These are phyloP conservation scores for Escarpia spicata DNA, from an alignment of 2,888 invertebrate genomes.

Conservation along the genomic window DNA sequence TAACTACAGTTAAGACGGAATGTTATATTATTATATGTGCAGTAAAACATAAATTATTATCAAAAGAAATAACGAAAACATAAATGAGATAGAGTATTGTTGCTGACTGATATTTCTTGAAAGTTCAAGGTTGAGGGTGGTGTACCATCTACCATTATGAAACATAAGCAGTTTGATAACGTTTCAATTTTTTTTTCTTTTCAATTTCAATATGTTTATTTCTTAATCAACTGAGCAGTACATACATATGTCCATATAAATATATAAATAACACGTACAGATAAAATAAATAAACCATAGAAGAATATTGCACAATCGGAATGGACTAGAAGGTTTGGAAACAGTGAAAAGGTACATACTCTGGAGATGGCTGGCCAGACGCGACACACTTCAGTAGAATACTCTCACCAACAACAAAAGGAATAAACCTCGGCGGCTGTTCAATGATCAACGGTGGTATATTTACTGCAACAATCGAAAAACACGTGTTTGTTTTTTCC, in stretches of 20 bases:
- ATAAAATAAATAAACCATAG: neutral
- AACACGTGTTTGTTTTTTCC: slow-evolving; percentile 27
- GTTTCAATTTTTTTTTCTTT: no score
- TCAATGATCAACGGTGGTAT: slow-evolving; percentile 91
- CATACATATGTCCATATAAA: no score
- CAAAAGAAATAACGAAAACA: no score
- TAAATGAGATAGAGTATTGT: no score
- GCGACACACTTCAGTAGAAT: slow-evolving; percentile 93
- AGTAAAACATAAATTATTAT: neutral
- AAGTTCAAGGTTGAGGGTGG: no score
- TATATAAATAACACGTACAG: no score
- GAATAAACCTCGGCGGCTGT: slow-evolving; percentile 89
- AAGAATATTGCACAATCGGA: neutral
- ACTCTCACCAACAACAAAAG: slow-evolving; percentile 87
- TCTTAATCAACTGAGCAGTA: no score
- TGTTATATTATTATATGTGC: neutral
- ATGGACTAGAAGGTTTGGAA: neutral
- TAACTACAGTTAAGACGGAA: no score
- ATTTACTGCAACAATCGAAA: slow-evolving; percentile 44
- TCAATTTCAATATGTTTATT: no score
- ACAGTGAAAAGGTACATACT: slow-evolving; percentile 72
- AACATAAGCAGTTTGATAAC: no score
- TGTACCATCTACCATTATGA: no score
- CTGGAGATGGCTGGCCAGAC: slow-evolving; percentile 91
- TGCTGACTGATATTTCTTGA: no score